Conservation (phyloP, 1,140 invertebrate genomes). For the Euura saliciscinereae region DNA sequence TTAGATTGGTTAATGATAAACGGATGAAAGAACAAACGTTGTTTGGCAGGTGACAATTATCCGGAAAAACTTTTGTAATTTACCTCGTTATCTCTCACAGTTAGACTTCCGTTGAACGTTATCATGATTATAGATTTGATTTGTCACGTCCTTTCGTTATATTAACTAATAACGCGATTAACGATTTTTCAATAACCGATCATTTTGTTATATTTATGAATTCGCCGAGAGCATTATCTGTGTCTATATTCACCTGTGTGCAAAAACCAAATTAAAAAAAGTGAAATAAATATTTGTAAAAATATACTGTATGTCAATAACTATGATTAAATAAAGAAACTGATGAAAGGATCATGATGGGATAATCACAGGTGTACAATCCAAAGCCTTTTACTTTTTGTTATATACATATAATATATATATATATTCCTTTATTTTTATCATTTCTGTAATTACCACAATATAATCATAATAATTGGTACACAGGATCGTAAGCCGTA, state of each 20-base stretch:
- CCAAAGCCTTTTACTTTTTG: neutral
- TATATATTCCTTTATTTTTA: neutral
- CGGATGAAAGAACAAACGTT: neutral
- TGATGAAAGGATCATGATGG: neutral
- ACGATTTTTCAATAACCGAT: no score
- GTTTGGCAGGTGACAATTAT: neutral
- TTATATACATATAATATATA: neutral
- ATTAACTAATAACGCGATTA: no score
- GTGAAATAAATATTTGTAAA: slow-evolving; percentile 33
- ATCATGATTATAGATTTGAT: no score
- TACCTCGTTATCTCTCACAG: no score
- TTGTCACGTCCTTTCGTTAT: no score
- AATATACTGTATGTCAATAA: slow-evolving; percentile 37
- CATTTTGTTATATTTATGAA: no score
- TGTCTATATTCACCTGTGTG: neutral
- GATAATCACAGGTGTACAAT: neutral
- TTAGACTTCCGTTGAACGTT: no score
- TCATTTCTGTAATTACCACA: neutral
- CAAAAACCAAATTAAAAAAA: neutral
- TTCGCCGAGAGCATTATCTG: no score
- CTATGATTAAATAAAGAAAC: slow-evolving; percentile 25
- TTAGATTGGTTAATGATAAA: neutral
- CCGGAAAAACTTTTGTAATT: neutral
- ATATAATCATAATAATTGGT: slow-evolving; percentile 32
- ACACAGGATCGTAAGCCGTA: slow-evolving; percentile 28